These are phyloP conservation scores for Protobothrops mucrosquamatus DNA, from an alignment of 2,113 vertebrate genomes.

Conservation along the genomic window DNA sequence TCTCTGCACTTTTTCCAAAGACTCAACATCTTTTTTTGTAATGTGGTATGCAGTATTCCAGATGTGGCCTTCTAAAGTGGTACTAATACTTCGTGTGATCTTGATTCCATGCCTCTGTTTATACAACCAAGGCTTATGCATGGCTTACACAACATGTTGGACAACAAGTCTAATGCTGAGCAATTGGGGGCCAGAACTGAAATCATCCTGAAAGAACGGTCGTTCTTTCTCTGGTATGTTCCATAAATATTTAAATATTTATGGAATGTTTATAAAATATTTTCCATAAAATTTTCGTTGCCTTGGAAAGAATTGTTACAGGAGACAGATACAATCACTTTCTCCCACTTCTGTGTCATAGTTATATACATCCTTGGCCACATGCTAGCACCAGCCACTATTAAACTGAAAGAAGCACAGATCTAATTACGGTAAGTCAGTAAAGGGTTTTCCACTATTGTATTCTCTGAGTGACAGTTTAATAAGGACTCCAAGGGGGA, in stretches of 20 bases:
- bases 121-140: not conserved
- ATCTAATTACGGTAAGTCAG: conserved; percentile 62
- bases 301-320: conserved; percentile 12
- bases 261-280: not conserved
- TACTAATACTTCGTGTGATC: not conserved
- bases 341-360: not conserved
- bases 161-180: not conserved
- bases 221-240: not conserved
- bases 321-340: not conserved
- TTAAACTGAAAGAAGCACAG: conserved; percentile 34
- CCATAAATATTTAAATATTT: not conserved
- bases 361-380: conserved; percentile 10
- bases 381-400: conserved; percentile 15
- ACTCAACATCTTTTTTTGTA: not conserved
- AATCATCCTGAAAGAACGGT: not conserved
- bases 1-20: not conserved
- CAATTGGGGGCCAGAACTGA: not conserved
- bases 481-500: conserved; percentile 57
- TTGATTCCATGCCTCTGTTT: not conserved
- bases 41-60: not conserved
- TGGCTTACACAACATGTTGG: not conserved
- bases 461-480: conserved; percentile 51
- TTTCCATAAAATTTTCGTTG: not conserved
- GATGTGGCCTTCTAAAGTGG: not conserved
- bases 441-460: conserved; percentile 55